phyloP scores from a whole-genome alignment of 2,113 vertebrate genomes.

The Ovis aries region ARS-UI_Ramb_v3.0 NC_056055.1:213729501-213730000 shows the following conservation, averaged over 20 bases:
- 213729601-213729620: not conserved
- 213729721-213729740: not conserved
- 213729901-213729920: not conserved
- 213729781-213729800: not conserved
- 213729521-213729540: not conserved
- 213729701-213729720: not conserved
- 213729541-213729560: not conserved
- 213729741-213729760: not conserved
- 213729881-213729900: not conserved
- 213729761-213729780: not conserved
- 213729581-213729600: not conserved
- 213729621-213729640: not conserved
- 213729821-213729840: not conserved
- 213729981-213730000: not conserved
- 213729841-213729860: not conserved
- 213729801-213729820: not conserved
- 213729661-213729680: not conserved
- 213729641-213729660: not conserved
- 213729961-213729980: not conserved
- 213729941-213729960: not conserved
- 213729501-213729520: not conserved
- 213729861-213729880: not conserved
- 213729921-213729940: not conserved
- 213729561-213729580: not conserved
- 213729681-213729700: not conserved